phyloP scores from a whole-genome alignment of 2,797 vertebrate species.

The Heterohyrax brucei region DNA sequence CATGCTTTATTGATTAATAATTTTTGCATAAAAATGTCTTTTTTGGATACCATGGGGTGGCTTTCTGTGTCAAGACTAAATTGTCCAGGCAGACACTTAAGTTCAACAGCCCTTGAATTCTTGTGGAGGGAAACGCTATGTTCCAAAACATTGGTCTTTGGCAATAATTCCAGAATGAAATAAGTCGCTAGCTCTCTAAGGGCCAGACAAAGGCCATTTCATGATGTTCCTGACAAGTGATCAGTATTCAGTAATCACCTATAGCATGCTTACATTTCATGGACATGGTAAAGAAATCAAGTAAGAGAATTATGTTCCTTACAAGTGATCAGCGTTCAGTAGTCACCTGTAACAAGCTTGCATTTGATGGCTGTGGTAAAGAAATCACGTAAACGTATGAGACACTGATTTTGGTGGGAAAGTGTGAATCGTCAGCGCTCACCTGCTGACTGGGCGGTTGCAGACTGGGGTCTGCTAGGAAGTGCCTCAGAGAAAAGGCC shows the following conservation, averaged over 20 bases:
- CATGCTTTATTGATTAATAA: not conserved
- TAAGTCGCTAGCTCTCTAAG: not conserved
- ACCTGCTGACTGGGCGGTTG: too few relatives aligned
- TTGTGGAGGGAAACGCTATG: not conserved
- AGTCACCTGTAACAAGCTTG: too few relatives aligned
- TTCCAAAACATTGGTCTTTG: not conserved
- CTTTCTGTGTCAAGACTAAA: conserved; percentile 3
- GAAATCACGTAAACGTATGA: too few relatives aligned
- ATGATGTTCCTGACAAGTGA: not conserved
- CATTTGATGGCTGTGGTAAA: too few relatives aligned
- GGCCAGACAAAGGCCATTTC: not conserved
- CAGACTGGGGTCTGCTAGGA: too few relatives aligned
- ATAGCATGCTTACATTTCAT: not conserved
- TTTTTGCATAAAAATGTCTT: not conserved
- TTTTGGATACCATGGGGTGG: not conserved
- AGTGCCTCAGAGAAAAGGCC: too few relatives aligned
- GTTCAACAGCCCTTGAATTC: not conserved
- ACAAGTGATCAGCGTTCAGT: too few relatives aligned
- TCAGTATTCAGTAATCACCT: not conserved
- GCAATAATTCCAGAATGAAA: not conserved
- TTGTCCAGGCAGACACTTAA: not conserved
- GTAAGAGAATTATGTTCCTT: not conserved
- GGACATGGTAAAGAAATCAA: not conserved
- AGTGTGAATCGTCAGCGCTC: too few relatives aligned
- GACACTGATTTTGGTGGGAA: too few relatives aligned